phyloP scores from a whole-genome alignment of 2,797 vertebrate species.

The Enteromius afrohamiltoni region DNA sequence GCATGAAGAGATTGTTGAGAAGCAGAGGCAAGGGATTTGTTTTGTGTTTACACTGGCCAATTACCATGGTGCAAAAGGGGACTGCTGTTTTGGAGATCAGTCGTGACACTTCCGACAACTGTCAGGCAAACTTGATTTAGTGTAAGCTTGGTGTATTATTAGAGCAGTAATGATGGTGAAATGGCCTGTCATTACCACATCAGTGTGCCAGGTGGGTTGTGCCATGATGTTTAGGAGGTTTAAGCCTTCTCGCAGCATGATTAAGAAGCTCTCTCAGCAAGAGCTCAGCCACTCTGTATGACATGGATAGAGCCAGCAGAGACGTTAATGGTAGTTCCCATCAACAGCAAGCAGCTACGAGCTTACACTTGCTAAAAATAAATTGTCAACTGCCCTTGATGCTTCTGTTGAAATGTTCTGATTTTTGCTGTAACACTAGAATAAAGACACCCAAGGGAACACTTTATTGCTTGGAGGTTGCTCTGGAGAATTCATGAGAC shows the following conservation, averaged over 20 bases:
- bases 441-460: background rate
- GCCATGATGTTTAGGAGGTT: slow-evolving; percentile 23
- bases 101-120: slow-evolving; percentile 18
- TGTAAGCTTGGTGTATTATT: slow-evolving; percentile 54
- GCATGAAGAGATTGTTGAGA: background rate
- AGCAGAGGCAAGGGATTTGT: slow-evolving; percentile 18
- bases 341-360: slow-evolving; percentile 5
- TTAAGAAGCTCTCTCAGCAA: slow-evolving; percentile 29
- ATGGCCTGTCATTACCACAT: slow-evolving; percentile 54
- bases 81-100: slow-evolving; percentile 46
- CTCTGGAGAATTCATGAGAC: background rate
- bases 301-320: slow-evolving; percentile 31
- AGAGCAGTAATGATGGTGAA: slow-evolving; percentile 31
- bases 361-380: slow-evolving; percentile 28
- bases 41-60: slow-evolving; percentile 56
- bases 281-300: slow-evolving; percentile 18
- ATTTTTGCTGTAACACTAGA: background rate
- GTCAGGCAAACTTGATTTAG: slow-evolving; percentile 10
- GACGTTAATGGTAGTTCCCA: slow-evolving; percentile 44
- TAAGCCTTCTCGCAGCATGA: slow-evolving; percentile 36
- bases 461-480: background rate
- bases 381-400: slow-evolving; percentile 16
- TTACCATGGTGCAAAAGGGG: slow-evolving; percentile 48
- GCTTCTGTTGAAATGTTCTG: slow-evolving; percentile 5
- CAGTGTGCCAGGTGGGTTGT: slow-evolving; percentile 47